Evolutionary conservation across 2,797 vertebrate genomes (phyloP).

Genomic region (Prunella strophiata): DNA sequence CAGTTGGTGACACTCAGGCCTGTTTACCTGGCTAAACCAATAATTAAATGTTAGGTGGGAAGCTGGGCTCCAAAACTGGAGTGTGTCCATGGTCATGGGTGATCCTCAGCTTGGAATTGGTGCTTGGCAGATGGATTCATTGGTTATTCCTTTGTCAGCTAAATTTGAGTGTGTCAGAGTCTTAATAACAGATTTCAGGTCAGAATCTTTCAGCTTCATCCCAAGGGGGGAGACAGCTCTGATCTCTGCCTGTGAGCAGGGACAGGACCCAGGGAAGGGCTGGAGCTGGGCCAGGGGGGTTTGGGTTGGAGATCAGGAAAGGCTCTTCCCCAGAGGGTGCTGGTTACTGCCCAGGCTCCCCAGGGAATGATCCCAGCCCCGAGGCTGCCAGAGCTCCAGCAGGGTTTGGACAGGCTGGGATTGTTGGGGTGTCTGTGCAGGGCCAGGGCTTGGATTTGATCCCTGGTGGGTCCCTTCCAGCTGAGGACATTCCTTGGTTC

Average conservation of each 20-base stretch:
- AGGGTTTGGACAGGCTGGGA: fast-evolving
- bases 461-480: neutral
- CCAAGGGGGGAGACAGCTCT: neutral
- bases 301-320: fast-evolving
- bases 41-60: neutral
- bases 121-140: neutral
- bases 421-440: neutral
- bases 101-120: neutral
- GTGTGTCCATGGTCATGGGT: fast-evolving
- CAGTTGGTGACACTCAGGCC: fast-evolving
- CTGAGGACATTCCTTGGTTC: neutral
- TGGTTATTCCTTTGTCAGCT: neutral
- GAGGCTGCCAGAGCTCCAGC: neutral
- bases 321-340: neutral
- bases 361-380: fast-evolving
- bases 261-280: fast-evolving
- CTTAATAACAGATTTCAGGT: neutral
- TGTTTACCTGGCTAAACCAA: neutral
- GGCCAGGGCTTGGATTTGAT: neutral
- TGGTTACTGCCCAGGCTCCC: neutral
- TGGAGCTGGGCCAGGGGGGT: neutral
- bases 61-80: neutral
- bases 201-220: neutral
- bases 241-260: neutral
- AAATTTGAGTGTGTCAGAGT: neutral